These are phyloP conservation scores for Ophion ellenae DNA, from an alignment of 2,888 invertebrate species.

Conservation along the genomic window DNA sequence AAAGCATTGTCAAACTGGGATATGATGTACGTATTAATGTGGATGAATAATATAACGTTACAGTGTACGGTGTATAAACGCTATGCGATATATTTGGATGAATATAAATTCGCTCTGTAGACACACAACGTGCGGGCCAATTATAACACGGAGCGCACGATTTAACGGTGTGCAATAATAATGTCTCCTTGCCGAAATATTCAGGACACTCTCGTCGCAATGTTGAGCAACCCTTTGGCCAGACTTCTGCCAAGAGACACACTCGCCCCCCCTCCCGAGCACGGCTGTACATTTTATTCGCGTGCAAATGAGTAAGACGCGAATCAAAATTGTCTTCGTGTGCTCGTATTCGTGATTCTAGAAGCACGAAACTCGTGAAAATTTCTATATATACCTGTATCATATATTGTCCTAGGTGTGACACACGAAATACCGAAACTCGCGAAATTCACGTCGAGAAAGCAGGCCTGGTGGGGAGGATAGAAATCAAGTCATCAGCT, in stretches of 20 bases:
- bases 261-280: constrained; percentile 45
- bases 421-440: constrained; percentile 20
- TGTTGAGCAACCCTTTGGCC: constrained; percentile 75
- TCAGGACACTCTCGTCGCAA: constrained; percentile 76
- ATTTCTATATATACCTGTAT: constrained; percentile 17
- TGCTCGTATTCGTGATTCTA: constrained; percentile 38
- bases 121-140: constrained; percentile 82
- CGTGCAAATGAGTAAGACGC: constrained; percentile 41
- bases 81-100: not conserved
- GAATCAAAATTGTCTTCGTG: constrained; percentile 36
- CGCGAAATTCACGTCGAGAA: constrained; percentile 17
- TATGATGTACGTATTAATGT: constrained; percentile 45
- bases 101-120: constrained; percentile 70
- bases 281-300: constrained; percentile 45
- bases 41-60: constrained; percentile 23
- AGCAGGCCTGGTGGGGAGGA: not conserved
- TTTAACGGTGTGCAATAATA: constrained; percentile 77
- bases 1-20: constrained; percentile 48
- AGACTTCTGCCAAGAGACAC: constrained; percentile 76
- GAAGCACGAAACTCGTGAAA: constrained; percentile 33
- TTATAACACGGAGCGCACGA: constrained; percentile 74
- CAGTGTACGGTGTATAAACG: constrained; percentile 16
- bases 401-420: not conserved
- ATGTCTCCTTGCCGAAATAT: constrained; percentile 79
- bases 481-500: constrained; percentile 21